Percentiles rank a stretch among this genome's conserved stretches.
phyloP scores from a whole-genome alignment of 2,113 vertebrate species.

The Anolis sagrei region DNA sequence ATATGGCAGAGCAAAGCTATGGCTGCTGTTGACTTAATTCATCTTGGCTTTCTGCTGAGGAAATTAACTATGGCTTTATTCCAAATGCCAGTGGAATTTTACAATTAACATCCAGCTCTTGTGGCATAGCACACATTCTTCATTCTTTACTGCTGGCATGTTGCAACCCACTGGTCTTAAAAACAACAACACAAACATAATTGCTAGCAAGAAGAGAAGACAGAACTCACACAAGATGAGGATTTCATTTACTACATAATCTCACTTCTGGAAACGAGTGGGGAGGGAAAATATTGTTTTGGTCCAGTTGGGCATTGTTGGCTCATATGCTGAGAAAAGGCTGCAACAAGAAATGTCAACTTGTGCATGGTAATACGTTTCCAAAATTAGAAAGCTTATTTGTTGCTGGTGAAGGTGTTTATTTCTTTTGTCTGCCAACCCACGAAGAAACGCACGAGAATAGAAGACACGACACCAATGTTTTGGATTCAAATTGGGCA shows the following conservation, averaged over 20 bases:
- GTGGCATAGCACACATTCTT: conserved; percentile 23
- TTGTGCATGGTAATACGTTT: neutral
- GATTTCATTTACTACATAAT: conserved; percentile 11
- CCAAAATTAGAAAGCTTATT: neutral
- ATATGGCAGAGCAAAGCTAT: conserved; percentile 3
- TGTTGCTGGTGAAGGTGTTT: neutral
- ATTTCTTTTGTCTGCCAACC: no score
- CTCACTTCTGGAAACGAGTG: neutral
- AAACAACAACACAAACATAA: neutral
- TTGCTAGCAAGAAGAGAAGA: conserved; percentile 27
- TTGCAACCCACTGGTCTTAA: conserved; percentile 14
- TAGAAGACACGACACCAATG: no score
- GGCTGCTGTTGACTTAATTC: conserved; percentile 32
- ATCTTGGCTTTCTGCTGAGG: conserved; percentile 20
- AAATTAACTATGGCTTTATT: conserved; percentile 44
- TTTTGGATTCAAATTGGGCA: no score
- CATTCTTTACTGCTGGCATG: neutral
- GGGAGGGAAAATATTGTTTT: neutral
- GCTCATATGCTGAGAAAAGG: neutral
- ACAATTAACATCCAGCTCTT: conserved; percentile 44
- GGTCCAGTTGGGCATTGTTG: neutral
- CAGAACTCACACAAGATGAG: neutral
- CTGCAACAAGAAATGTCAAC: neutral
- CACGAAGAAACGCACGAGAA: no score
- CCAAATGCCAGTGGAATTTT: conserved; percentile 22